Evolutionary conservation across 2,113 vertebrate genomes (phyloP), one percentile per base, ranked within the genome.

Genomic region (Vanacampus margaritifer): DNA sequence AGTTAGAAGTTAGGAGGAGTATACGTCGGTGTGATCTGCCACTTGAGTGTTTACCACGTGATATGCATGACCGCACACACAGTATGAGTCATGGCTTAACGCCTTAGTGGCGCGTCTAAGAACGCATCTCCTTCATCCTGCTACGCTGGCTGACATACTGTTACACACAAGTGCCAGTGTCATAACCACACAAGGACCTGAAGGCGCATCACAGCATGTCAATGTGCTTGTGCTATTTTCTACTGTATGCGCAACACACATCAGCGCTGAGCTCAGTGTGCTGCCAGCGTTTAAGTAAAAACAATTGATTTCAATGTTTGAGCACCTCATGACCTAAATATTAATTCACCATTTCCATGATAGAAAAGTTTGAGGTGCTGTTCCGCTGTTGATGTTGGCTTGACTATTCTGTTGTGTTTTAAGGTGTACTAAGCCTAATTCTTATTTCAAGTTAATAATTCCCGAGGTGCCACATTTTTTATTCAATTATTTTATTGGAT

Each of bases 111-210:
- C 71, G 71, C 41, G 8, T 69, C 67, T 28, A 67, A 72, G 64
- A 75, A 74, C 75, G 79, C 68, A 65, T 72, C 72, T 75, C 75
- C 64, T 41, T 78, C 76, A 78, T 79, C 82, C 79, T 75, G 82
- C 80, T 79, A 59, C 72, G 69, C 64, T 67, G 60, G 75, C 75
- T 80, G 69, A 56, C 79, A 68, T 72, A 74, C 72, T 76, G 74
- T 76, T 79, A 65, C 67, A 80, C 69, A 72, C 65, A 77, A 78
- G 70, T 73, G 46, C 66, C 74, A 69, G 46, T 79, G 81, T 84
- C 74, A 76, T 77, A 84, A 72, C 71, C 71, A 73, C 71, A 79
- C 43, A 79, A 73, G 73, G 71, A 76, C 84, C 82, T 67, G n/a
- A 0, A 80, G 86, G 76, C 78, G 59, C 80, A 76, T 83, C 69